Conservation (phyloP, 2,888 invertebrate genomes). For the Ernsta delagoae region DNA sequence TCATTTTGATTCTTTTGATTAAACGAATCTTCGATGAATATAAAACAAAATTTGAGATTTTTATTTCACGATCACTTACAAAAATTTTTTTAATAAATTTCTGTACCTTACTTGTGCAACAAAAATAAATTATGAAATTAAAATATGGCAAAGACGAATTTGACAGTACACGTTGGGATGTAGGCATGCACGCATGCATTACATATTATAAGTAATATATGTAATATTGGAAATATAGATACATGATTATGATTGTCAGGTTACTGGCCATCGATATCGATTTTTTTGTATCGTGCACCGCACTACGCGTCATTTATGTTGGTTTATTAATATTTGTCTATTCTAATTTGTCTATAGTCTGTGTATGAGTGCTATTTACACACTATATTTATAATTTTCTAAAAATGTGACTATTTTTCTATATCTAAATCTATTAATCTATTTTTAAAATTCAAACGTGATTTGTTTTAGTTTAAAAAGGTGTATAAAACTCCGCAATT, state of each 20-base stretch:
- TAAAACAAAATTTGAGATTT: too few relatives aligned
- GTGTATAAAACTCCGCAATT: too few relatives aligned
- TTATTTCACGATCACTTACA: too few relatives aligned
- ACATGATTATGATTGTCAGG: not conserved
- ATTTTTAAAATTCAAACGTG: slow-evolving; percentile 11
- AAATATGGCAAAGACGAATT: slow-evolving; percentile 19
- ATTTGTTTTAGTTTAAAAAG: not conserved
- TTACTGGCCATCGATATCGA: slow-evolving; percentile 11
- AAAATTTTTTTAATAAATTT: too few relatives aligned
- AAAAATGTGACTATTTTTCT: slow-evolving; percentile 17
- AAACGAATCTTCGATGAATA: too few relatives aligned
- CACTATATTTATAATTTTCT: slow-evolving; percentile 9
- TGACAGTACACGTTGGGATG: not conserved
- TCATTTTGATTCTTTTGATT: too few relatives aligned
- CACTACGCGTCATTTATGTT: too few relatives aligned
- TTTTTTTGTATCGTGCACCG: slow-evolving; percentile 29
- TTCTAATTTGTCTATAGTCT: slow-evolving; percentile 21
- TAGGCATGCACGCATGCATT: slow-evolving; percentile 20
- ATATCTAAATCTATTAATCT: slow-evolving; percentile 25
- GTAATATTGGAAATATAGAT: slow-evolving; percentile 6
- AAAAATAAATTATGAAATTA: not conserved
- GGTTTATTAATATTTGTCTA: too few relatives aligned
- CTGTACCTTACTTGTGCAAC: not conserved
- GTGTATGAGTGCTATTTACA: slow-evolving; percentile 17
- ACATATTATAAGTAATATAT: slow-evolving; percentile 6